phyloP scores from a whole-genome alignment of 2,797 vertebrate genomes.

The Iguana delicatissima region DNA sequence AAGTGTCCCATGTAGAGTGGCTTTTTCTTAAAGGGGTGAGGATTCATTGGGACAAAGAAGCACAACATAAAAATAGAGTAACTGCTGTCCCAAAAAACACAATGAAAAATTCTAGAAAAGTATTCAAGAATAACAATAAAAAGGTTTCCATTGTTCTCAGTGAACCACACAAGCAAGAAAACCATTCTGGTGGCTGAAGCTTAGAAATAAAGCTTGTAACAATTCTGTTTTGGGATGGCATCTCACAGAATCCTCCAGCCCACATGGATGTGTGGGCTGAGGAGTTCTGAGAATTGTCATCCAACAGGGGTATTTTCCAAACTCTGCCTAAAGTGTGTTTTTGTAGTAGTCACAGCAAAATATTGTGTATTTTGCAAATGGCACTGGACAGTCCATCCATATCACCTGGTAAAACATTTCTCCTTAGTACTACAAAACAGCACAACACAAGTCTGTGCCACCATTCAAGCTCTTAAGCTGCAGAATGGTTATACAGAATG shows the following conservation, averaged over 20 bases:
- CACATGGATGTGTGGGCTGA: too few species aligned
- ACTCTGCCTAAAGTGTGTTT: neutral
- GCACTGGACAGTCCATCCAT: neutral
- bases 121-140: neutral
- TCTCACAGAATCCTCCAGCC: too few species aligned
- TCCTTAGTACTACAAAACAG: neutral
- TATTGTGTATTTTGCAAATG: neutral
- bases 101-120: neutral
- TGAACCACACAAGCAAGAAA: neutral
- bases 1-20: too few species aligned
- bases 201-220: too few species aligned
- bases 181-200: too few species aligned
- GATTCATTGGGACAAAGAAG: neutral
- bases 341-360: neutral
- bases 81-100: neutral
- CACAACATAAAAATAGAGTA: too few species aligned
- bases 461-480: neutral
- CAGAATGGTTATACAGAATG: too few species aligned
- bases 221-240: too few species aligned
- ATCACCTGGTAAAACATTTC: neutral
- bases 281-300: too few species aligned
- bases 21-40: too few species aligned
- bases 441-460: neutral
- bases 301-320: too few species aligned
- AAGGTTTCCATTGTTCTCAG: neutral